phyloP scores from a whole-genome alignment of 2,888 invertebrate species.

The Synanthedon andrenaeformis region DNA sequence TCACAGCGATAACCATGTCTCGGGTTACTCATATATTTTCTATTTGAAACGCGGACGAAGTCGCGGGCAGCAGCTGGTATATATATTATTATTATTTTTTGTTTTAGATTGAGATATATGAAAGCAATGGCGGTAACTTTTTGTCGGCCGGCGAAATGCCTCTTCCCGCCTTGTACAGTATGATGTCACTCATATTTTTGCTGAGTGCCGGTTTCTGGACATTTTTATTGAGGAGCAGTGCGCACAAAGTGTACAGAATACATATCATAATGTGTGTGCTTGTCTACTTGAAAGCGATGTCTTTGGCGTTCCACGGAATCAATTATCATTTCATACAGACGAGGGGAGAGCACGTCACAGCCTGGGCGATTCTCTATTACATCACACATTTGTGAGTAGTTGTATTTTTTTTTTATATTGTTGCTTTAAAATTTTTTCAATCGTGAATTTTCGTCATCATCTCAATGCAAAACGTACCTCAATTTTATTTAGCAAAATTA shows the following conservation, averaged over 20 bases:
- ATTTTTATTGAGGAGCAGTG: slow-evolving; percentile 84
- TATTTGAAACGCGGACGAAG: no score
- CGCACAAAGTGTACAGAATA: slow-evolving; percentile 90
- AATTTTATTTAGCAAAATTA: no score
- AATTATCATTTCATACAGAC: slow-evolving; percentile 95
- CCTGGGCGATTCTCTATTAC: slow-evolving; percentile 98
- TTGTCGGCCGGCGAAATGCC: slow-evolving; percentile 98
- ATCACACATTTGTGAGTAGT: slow-evolving; percentile 92
- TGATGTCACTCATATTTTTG: slow-evolving; percentile 91
- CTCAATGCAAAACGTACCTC: no score
- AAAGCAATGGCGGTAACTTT: slow-evolving; percentile 87
- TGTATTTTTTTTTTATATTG: background rate
- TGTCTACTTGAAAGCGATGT: slow-evolving; percentile 91
- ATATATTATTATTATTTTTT: no score
- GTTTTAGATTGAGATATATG: slow-evolving; percentile 84
- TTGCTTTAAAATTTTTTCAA: background rate
- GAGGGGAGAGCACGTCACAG: slow-evolving; percentile 92
- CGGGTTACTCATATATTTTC: no score
- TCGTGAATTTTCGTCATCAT: background rate
- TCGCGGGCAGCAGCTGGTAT: no score
- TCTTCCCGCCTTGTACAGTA: slow-evolving; percentile 90
- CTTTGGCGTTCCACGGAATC: slow-evolving; percentile 94
- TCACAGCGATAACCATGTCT: no score
- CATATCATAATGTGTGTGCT: slow-evolving; percentile 97
- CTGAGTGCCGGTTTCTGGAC: slow-evolving; percentile 94